Evolutionary conservation across 2,113 vertebrate species (phyloP).

Genomic region (Sarotherodon lohbergeri): DNA sequence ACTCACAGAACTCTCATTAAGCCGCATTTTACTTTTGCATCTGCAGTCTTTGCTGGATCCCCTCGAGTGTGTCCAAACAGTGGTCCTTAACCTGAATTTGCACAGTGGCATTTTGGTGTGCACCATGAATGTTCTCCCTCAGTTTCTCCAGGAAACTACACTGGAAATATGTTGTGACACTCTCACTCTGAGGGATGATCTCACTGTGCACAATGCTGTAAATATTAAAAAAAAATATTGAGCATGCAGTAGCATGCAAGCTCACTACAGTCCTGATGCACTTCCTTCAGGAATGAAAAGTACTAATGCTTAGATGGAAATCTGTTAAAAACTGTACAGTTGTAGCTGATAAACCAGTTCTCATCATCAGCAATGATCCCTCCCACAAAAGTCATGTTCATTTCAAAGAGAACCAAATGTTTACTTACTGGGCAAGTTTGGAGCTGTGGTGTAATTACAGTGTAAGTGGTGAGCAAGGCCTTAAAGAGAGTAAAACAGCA

Average conservation of each 20-base stretch:
- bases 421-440: neutral
- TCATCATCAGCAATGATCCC: neutral
- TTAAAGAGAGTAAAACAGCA: neutral
- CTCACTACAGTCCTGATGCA: rapidly evolving
- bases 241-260: too few relatives aligned
- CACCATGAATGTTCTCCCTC: neutral
- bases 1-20: rapidly evolving
- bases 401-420: neutral
- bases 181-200: neutral
- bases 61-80: neutral
- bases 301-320: neutral
- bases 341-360: rapidly evolving
- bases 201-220: neutral
- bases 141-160: neutral
- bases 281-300: neutral
- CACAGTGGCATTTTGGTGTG: neutral
- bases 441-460: neutral
- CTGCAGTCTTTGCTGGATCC: neutral
- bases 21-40: neutral
- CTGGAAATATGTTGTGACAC: neutral
- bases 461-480: neutral
- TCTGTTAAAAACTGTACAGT: neutral
- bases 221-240: too few relatives aligned
- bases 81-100: neutral
- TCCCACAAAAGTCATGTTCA: too few relatives aligned